Base-by-base conservation (phyloP, 2,888 invertebrate species). In the Drosophila testacea region DNA sequence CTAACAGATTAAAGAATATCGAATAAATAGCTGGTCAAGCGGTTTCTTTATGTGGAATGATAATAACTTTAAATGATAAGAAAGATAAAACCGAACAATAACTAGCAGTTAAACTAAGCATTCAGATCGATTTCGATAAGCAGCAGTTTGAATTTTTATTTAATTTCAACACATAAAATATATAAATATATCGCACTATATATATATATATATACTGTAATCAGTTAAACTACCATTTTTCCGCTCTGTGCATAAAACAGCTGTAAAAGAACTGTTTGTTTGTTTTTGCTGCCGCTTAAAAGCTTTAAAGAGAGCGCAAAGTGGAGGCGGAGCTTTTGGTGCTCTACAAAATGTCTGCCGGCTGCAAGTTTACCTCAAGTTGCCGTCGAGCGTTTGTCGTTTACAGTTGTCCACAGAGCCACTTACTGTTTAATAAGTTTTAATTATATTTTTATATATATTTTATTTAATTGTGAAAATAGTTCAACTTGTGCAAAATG, bases 401-500 rank as follows among this genome's bases (percentile, higher is more conserved):
- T 16, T 54, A 44, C 68, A 64, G 72, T 72, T 69, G 44, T 38
- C 6, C 41, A 44, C 9, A 27, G 34, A 47, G 16, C 2, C 32
- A 27, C 39, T 13, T 48, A 32, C 22, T 38, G 11, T 38, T 59
- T 47, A 42, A 38, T n/a, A 42, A 7, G 46, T 62, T 41, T 63
- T 42, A 44, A 9, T 42, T 47, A 36, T 27, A 48, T 50, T 59
- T 62, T 47, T 56, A 57, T 28, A 46, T 48, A 47, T 46, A 6
- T 16, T 41, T 48, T 50, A 41, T 13, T 46, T 10, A 13, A 28
- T 32, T 48, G 27, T 22, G 13, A 34, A 50, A 34, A 42, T 22
- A 50, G 42, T 66, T 13, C 6, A 52, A 59, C 42, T 52, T 38
- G 60, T 62, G 42, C 10, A 83, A 67, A 73, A 91, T 91, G 91